Percentiles rank a stretch among this genome's conserved stretches.
These are phyloP conservation scores for Trematomus bernacchii DNA, from an alignment of 2,797 vertebrate species.

Conservation along the genomic window DNA sequence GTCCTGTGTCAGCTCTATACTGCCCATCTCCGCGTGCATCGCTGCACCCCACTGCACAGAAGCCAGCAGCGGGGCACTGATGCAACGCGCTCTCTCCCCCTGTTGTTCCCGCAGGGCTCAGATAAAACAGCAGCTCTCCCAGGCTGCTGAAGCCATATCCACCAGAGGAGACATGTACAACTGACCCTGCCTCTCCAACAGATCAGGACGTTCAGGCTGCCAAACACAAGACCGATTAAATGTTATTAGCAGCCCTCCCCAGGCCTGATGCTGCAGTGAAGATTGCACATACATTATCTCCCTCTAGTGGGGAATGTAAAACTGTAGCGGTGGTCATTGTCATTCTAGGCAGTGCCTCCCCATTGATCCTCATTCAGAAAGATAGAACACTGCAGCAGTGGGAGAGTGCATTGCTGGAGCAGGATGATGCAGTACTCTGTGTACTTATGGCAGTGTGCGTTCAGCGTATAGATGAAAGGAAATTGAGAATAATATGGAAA, in stretches of 20 bases:
- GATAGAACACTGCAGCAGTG: conserved; percentile 77
- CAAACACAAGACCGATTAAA: conserved; percentile 31
- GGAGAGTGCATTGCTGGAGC: conserved; percentile 50
- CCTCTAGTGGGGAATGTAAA: conserved; percentile 69
- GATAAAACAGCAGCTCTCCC: conserved; percentile 51
- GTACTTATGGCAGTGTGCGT: conserved; percentile 9
- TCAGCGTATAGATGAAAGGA: conserved; percentile 2
- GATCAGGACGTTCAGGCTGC: conserved; percentile 23
- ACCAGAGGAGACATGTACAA: conserved; percentile 32
- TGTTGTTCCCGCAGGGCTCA: conserved; percentile 53
- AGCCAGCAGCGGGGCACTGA: conserved; percentile 55
- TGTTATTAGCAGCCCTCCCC: conserved; percentile 33
- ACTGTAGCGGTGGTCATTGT: conserved; percentile 67
- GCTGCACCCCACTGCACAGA: conserved; percentile 68
- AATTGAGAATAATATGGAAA: not conserved
- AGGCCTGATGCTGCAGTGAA: conserved; percentile 60
- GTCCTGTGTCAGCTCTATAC: conserved; percentile 67
- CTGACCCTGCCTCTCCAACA: conserved; percentile 30
- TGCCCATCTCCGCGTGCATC: conserved; percentile 70
- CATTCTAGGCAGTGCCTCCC: conserved; percentile 70
- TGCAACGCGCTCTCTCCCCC: conserved; percentile 48
- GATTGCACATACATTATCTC: conserved; percentile 36
- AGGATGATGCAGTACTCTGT: conserved; percentile 46
- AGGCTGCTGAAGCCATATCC: conserved; percentile 40
- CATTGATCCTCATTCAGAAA: conserved; percentile 82